These are phyloP conservation scores for Mythimna vitellina DNA, from an alignment of 2,888 invertebrate genomes.

Conservation along the genomic window DNA sequence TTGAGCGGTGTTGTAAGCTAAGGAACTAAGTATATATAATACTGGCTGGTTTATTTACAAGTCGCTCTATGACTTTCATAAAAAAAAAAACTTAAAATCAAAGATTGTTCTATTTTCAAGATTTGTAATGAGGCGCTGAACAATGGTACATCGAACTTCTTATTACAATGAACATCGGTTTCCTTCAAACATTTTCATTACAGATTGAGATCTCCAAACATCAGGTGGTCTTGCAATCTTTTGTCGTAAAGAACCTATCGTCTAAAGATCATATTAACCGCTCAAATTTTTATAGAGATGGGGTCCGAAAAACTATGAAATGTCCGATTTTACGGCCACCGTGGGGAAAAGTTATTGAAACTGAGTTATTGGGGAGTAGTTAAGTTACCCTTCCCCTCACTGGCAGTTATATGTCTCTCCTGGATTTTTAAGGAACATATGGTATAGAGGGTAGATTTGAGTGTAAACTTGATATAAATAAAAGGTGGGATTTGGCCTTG, in stretches of 20 bases:
- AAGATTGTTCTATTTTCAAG: not conserved
- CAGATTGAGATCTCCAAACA: slow-evolving; percentile 3
- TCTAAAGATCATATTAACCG: slow-evolving; percentile 61
- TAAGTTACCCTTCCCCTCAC: slow-evolving; percentile 64
- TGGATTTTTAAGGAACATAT: slow-evolving; percentile 9
- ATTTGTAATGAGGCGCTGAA: not conserved
- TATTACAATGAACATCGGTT: not conserved
- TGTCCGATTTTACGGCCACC: slow-evolving; percentile 66
- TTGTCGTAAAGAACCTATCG: slow-evolving; percentile 40
- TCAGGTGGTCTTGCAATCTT: slow-evolving; percentile 26
- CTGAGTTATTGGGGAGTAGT: slow-evolving; percentile 69
- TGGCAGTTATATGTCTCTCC: slow-evolving; percentile 54
- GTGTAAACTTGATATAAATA: slow-evolving; percentile 2
- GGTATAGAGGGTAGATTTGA: slow-evolving; percentile 12
- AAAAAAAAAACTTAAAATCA: not conserved
- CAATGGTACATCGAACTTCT: slow-evolving; percentile 1
- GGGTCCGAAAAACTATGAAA: slow-evolving; percentile 71
- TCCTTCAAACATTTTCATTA: slow-evolving; percentile 12
- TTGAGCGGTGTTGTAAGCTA: too few relatives aligned
- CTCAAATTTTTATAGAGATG: slow-evolving; percentile 59
- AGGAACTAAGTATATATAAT: too few relatives aligned
- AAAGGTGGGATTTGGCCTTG: not conserved
- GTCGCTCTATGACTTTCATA: not conserved
- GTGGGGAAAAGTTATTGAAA: slow-evolving; percentile 69
- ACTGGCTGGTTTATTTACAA: not conserved